A percentile compares a stretch with the other conserved stretches of the same genome.
Evolutionary conservation across 2,888 invertebrate genomes (phyloP).

Genomic region (Cryptocheilus praepositus): DNA sequence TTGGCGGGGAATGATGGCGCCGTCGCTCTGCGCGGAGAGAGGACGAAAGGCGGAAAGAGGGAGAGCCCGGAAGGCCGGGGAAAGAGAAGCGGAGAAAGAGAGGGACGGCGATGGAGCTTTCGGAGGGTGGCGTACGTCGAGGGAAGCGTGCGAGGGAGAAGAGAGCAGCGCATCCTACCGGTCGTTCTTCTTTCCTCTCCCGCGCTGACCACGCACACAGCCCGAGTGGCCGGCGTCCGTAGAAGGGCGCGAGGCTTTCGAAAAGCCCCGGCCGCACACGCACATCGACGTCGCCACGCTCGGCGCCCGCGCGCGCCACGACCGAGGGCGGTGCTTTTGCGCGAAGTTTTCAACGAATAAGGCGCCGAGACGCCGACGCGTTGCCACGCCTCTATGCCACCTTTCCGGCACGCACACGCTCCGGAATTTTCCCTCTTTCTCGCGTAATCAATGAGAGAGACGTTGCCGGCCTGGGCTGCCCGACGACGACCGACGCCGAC

Average conservation of each 20-base stretch:
- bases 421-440: conserved; percentile 73
- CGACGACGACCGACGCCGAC: conserved; percentile 42
- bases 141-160: background rate
- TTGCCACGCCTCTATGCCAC: conserved; percentile 73
- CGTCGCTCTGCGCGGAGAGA: conserved; percentile 38
- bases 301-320: conserved; percentile 44
- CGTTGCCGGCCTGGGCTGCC: conserved; percentile 50
- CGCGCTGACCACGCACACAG: conserved; percentile 6
- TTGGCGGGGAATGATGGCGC: conserved; percentile 63
- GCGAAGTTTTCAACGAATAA: conserved; percentile 75
- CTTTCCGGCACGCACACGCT: conserved; percentile 60
- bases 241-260: conserved; percentile 28
- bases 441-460: conserved; percentile 73
- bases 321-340: conserved; percentile 63
- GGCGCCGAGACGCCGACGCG: conserved; percentile 69
- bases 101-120: background rate
- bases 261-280: conserved; percentile 45
- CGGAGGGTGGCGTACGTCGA: conserved; percentile 15
- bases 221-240: background rate
- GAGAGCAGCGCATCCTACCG: background rate
- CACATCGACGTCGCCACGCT: conserved; percentile 48
- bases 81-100: too few relatives aligned
- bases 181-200: conserved; percentile 45
- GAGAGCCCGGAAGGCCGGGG: background rate
- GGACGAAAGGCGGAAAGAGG: conserved; percentile 4